Evolutionary conservation across 2,797 vertebrate species (phyloP).

Genomic region (Rhynchonycteris naso): DNA sequence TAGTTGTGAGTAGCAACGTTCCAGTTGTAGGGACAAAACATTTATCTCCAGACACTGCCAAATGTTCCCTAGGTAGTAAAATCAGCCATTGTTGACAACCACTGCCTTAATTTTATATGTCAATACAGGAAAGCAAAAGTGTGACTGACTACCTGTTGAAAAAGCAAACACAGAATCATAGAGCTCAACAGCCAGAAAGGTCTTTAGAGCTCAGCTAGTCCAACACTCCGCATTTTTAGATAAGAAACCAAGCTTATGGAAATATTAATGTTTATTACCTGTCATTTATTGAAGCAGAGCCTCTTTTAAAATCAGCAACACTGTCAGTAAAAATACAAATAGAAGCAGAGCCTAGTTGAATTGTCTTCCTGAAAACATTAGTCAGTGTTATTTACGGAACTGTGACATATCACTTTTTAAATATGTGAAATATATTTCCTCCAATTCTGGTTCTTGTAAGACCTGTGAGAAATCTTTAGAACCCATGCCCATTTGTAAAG

Average conservation of each 20-base stretch:
- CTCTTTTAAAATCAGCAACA: constrained; percentile 40
- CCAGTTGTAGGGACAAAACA: not conserved
- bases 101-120: not conserved
- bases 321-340: constrained; percentile 25
- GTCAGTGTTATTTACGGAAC: constrained; percentile 29
- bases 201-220: not conserved
- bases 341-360: not conserved
- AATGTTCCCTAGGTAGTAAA: not conserved
- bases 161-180: not conserved
- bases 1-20: not conserved
- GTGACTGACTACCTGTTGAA: not conserved
- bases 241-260: not conserved
- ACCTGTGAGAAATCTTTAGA: constrained; percentile 13
- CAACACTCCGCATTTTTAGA: not conserved
- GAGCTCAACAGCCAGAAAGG: not conserved
- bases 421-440: not conserved
- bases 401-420: constrained; percentile 11
- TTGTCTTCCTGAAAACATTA: constrained; percentile 43
- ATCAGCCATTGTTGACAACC: not conserved
- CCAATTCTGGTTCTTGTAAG: not conserved
- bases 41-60: not conserved
- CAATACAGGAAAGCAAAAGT: not conserved
- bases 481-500: not conserved
- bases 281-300: not conserved
- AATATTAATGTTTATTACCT: constrained; percentile 43